Percentiles rank a stretch among this genome's conserved stretches.
Conservation (phyloP, 2,113 vertebrate genomes). For the Potamarius usumacintae region DNA sequence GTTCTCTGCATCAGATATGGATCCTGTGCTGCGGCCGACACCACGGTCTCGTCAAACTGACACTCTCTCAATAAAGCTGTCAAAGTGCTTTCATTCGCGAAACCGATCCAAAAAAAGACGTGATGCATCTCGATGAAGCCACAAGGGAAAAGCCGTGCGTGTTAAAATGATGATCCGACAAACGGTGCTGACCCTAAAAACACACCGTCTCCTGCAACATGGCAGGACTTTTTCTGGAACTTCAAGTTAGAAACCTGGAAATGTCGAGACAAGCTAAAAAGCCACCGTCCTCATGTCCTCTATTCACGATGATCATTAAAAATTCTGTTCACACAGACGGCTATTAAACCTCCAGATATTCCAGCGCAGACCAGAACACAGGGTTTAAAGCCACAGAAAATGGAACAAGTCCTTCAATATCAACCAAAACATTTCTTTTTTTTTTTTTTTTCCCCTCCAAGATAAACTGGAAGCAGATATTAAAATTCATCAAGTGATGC, state of each 20-base stretch:
- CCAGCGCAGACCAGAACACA: not conserved
- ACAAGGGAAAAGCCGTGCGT: conserved; percentile 55
- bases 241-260: conserved; percentile 4
- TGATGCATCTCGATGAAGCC: conserved; percentile 48
- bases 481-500: conserved; percentile 31
- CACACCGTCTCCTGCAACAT: too few relatives aligned
- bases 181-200: conserved; percentile 4
- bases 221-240: not conserved
- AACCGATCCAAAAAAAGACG: conserved; percentile 58
- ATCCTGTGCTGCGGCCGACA: conserved; percentile 64
- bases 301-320: not conserved
- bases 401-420: not conserved
- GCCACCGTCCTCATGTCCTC: not conserved
- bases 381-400: too few relatives aligned
- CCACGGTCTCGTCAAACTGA: conserved; percentile 71
- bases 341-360: conserved; percentile 23
- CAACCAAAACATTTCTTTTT: not conserved
- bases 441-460: not conserved
- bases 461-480: conserved; percentile 27
- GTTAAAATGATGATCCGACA: conserved; percentile 36
- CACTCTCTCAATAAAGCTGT: conserved; percentile 68
- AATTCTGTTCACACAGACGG: conserved; percentile 3
- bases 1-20: conserved; percentile 76
- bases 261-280: conserved; percentile 10
- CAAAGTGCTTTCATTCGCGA: conserved; percentile 64